Conservation (phyloP, 2,888 invertebrate species). For the Hydriomena furcata region DNA sequence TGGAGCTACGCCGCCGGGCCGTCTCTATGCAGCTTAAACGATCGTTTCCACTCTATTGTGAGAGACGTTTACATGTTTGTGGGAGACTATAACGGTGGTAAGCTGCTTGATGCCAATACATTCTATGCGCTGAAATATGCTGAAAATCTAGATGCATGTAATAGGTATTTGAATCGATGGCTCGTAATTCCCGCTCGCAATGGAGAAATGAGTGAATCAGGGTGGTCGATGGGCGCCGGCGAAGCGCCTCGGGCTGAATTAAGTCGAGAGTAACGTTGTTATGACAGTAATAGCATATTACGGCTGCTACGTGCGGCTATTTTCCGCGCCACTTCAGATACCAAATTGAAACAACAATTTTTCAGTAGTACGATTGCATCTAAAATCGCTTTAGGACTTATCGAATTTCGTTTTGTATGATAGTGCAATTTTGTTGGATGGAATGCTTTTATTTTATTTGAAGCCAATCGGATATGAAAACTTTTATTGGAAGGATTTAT, state of each 20-base stretch:
- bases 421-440: slow-evolving; percentile 22
- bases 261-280: slow-evolving; percentile 79
- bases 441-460: slow-evolving; percentile 25
- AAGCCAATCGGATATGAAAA: slow-evolving; percentile 23
- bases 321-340: slow-evolving; percentile 63
- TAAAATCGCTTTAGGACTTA: slow-evolving; percentile 47
- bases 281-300: slow-evolving; percentile 75
- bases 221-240: slow-evolving; percentile 40
- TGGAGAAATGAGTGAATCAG: slow-evolving; percentile 63
- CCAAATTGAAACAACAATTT: slow-evolving; percentile 75
- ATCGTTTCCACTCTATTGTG: slow-evolving; percentile 48
- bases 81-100: slow-evolving; percentile 42
- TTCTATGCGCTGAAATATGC: not conserved
- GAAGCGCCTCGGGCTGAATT: slow-evolving; percentile 68
- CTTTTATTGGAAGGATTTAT: slow-evolving; percentile 22
- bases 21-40: slow-evolving; percentile 47
- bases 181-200: slow-evolving; percentile 47
- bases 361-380: slow-evolving; percentile 71
- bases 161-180: slow-evolving; percentile 41
- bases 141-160: slow-evolving; percentile 14
- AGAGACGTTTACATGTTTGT: slow-evolving; percentile 43
- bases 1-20: slow-evolving; percentile 44
- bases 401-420: slow-evolving; percentile 32
- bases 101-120: slow-evolving; percentile 23
- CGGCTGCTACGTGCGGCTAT: slow-evolving; percentile 63